These are phyloP conservation scores for Apocrypta bakeri DNA, from an alignment of 1,140 invertebrate genomes.

Conservation along the genomic window DNA sequence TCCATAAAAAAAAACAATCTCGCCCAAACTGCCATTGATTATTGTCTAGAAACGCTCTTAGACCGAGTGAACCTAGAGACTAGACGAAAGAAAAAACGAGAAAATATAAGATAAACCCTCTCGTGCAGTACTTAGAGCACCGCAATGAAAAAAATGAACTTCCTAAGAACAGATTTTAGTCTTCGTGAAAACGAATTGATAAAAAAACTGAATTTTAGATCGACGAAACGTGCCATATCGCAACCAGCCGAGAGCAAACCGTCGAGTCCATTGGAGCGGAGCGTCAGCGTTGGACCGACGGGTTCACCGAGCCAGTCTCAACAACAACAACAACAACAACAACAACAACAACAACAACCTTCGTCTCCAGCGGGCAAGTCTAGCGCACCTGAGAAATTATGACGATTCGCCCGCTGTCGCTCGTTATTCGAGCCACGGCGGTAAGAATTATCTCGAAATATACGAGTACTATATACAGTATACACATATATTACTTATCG, in stretches of 20 bases:
- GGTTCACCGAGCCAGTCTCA: constrained; percentile 38
- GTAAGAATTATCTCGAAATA: constrained; percentile 52
- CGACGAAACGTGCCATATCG: constrained; percentile 69
- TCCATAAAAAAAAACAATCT: background rate
- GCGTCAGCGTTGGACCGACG: constrained; percentile 67
- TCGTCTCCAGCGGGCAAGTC: constrained; percentile 54
- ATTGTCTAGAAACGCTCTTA: background rate
- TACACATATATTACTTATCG: no score
- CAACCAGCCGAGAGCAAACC: constrained; percentile 61
- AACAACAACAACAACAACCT: background rate
- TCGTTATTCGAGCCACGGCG: constrained; percentile 71
- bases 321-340: background rate
- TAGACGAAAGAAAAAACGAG: background rate
- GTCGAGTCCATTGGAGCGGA: constrained; percentile 61
- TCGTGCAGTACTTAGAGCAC: constrained; percentile 21
- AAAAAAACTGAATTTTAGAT: constrained; percentile 60
- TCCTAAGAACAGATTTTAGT: background rate
- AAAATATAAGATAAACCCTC: background rate
- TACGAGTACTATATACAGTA: no score
- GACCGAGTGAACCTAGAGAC: background rate
- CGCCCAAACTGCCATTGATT: no score
- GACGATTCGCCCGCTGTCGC: constrained; percentile 71
- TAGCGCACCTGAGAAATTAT: constrained; percentile 67
- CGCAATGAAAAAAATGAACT: constrained; percentile 12
- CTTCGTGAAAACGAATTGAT: background rate